Evolutionary conservation across 1,140 invertebrate species (phyloP).

Genomic region (Drosophila ironensis): DNA sequence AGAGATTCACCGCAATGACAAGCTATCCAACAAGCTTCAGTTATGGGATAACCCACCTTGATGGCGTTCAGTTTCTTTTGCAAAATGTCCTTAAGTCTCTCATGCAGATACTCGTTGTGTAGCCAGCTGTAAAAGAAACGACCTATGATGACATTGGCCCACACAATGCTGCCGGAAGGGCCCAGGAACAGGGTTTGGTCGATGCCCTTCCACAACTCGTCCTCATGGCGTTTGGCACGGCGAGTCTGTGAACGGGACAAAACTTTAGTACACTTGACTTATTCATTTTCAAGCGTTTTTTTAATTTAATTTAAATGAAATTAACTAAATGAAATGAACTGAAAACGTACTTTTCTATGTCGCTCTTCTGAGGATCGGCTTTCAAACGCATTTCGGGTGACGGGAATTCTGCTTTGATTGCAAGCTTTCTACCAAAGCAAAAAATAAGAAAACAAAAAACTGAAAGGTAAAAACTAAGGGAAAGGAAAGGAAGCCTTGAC

Average conservation of each 20-base stretch:
- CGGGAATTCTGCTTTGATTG: constrained; percentile 61
- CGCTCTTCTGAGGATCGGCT: background rate
- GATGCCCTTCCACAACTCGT: constrained; percentile 80
- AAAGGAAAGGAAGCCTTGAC: background rate
- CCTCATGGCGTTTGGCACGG: constrained; percentile 70
- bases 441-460: constrained; percentile 24
- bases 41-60: constrained; percentile 83
- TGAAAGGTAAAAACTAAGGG: constrained; percentile 15
- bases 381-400: constrained; percentile 20
- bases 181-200: constrained; percentile 77
- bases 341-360: constrained; percentile 63
- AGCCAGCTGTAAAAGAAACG: constrained; percentile 91
- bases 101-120: constrained; percentile 85
- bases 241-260: constrained; percentile 56
- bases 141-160: constrained; percentile 90
- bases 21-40: background rate
- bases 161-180: constrained; percentile 83
- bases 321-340: constrained; percentile 2
- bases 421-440: constrained; percentile 70
- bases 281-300: too few relatives aligned
- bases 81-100: constrained; percentile 88
- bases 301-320: constrained; percentile 2
- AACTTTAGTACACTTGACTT: too few relatives aligned
- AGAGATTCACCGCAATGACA: fast-evolving
- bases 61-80: constrained; percentile 94